Percentiles rank a stretch among this genome's conserved stretches.
Conservation (phyloP, 2,113 vertebrate species). For the Caranx melampygus region DNA sequence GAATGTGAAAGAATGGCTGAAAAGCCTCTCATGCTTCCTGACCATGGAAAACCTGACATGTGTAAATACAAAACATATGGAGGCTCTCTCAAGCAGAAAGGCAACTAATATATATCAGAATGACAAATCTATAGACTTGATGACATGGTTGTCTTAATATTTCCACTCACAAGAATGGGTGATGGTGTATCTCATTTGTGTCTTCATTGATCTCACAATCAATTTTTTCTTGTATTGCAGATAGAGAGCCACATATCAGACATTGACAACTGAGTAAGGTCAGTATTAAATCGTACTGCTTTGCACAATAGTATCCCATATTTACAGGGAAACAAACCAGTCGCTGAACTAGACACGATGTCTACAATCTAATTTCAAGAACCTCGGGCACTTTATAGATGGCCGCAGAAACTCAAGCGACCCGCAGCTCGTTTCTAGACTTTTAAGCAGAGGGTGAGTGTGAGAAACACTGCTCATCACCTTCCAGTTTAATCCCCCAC, state of each 20-base stretch:
- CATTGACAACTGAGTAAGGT: constrained; percentile 82
- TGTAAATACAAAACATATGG: too few relatives aligned
- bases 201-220: constrained; percentile 3
- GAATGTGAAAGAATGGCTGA: background rate
- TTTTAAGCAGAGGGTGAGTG: constrained; percentile 11
- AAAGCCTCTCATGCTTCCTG: background rate
- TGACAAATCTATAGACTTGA: too few relatives aligned
- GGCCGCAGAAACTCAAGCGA: background rate
- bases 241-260: constrained; percentile 82
- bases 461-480: constrained; percentile 29
- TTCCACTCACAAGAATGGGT: constrained; percentile 3
- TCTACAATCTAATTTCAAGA: background rate
- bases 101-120: too few relatives aligned
- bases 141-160: too few relatives aligned
- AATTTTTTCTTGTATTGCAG: constrained; percentile 67
- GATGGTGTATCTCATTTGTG: background rate
- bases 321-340: background rate
- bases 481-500: constrained; percentile 30
- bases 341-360: background rate
- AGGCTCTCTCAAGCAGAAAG: background rate
- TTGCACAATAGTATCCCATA: background rate
- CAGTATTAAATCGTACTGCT: constrained; percentile 44
- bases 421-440: background rate
- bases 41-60: background rate
- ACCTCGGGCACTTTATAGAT: background rate